Evolutionary conservation across 1,140 invertebrate species (phyloP), one percentile per base, ranked within the genome.

Genomic region (Phthorimaea operculella): DNA sequence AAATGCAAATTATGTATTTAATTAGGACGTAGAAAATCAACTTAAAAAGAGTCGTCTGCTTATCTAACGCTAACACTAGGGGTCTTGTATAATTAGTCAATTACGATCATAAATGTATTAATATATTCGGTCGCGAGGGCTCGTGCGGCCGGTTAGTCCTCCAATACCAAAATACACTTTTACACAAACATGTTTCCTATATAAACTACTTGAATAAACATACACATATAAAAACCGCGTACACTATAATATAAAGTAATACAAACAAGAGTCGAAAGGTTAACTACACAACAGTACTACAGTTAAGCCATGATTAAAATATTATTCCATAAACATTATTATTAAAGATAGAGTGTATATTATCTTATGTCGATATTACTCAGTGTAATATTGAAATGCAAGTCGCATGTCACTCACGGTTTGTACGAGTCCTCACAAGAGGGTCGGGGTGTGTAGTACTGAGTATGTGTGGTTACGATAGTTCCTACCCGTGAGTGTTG

Each of bases 41-140:
- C 76, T 80, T 76, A 83, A 82, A 72, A 71, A 68, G 60, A 75
- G 66, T 70, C 50, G 64, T 69, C 63, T 65, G 74, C 72, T 84
- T 77, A 70, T 73, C 76, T 83, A 82, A 81, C 60, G 70, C 76
- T 80, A 84, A 79, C 75, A 75, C 80, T 83, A 85, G 73, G 76
- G 79, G 72, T 75, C 64, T 83, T 71, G 76, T 77, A 83, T 87
- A 87, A 87, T 87, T 87, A 87, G 85, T 87, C 84, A 87, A 87
- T 87, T 87, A 87, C 85, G 85, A 87, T 87, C 64, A 76, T 85
- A 85, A 86, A 76, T 86, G 72, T 79, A 85, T 81, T 84, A 72
- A 79, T 74, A 59, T 64, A 21, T 53, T 58, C 62, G 55, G 55
- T 51, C 49, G 11, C 51, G 54, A 34, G 51, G 14, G n/a, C 55